Conservation (phyloP, 2,888 invertebrate species). For the Tachina fera region DNA sequence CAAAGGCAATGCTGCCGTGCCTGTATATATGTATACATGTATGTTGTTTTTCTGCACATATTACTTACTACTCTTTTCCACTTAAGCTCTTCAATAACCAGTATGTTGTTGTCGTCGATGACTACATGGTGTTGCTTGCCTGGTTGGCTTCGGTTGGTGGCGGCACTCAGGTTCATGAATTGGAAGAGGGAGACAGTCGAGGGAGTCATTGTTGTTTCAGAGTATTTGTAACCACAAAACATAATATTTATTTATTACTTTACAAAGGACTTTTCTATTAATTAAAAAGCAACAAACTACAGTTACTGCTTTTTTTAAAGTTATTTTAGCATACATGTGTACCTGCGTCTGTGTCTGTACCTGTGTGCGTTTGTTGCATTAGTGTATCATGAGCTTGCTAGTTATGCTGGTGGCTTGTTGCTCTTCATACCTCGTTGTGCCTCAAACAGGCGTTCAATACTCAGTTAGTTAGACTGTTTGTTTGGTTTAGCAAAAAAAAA, state of each 20-base stretch:
- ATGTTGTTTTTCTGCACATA: not conserved
- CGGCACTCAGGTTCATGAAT: constrained; percentile 16
- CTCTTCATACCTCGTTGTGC: not conserved
- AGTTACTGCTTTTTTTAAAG: constrained; percentile 27
- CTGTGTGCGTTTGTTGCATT: constrained; percentile 11
- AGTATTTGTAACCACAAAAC: constrained; percentile 76
- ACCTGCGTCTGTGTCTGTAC: not conserved
- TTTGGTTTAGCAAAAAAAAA: constrained; percentile 22
- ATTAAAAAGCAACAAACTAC: constrained; percentile 81
- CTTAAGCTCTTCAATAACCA: constrained; percentile 21
- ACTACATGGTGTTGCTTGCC: constrained; percentile 31
- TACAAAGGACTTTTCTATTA: constrained; percentile 82
- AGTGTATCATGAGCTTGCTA: constrained; percentile 6
- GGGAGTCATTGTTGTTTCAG: constrained; percentile 43
- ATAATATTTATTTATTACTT: constrained; percentile 82
- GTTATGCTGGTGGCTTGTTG: constrained; percentile 2
- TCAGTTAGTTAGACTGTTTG: constrained; percentile 26
- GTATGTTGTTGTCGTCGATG: not conserved
- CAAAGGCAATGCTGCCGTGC: not conserved
- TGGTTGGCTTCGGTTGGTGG: not conserved
- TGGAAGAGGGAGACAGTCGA: constrained; percentile 1
- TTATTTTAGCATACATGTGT: constrained; percentile 5
- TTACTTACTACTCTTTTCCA: not conserved
- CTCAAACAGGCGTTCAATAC: constrained; percentile 36
- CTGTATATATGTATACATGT: not conserved